Evolutionary conservation across 2,797 vertebrate species (phyloP).

Genomic region (Hirundo rustica): DNA sequence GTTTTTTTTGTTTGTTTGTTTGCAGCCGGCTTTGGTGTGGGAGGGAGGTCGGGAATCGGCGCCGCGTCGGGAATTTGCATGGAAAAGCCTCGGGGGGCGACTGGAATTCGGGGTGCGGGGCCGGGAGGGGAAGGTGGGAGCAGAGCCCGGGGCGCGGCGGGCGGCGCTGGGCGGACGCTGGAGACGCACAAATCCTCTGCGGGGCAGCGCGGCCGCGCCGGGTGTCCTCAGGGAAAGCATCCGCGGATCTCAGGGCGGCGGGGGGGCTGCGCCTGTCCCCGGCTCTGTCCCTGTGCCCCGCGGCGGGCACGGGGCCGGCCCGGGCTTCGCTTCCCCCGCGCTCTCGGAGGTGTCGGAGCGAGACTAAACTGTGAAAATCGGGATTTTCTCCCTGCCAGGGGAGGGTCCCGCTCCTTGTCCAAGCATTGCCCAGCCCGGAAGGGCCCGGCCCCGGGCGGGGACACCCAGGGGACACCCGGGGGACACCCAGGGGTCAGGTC

Average conservation of each 20-base stretch:
- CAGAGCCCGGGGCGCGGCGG: neutral
- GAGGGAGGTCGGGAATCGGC: neutral
- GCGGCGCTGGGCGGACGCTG: neutral
- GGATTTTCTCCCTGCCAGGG: neutral
- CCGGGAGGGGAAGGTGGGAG: neutral
- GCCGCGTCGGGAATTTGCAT: neutral
- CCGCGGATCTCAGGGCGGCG: conserved; percentile 9
- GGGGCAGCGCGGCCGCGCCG: neutral
- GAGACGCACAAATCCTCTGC: conserved; percentile 37
- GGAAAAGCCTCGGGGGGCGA: neutral
- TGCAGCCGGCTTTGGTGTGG: neutral
- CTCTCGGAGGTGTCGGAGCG: neutral
- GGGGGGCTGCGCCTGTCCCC: neutral
- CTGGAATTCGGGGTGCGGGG: neutral
- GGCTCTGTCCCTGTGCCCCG: neutral
- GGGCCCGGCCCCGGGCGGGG: neutral
- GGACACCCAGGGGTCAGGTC: neutral
- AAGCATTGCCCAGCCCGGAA: neutral
- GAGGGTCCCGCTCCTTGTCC: neutral
- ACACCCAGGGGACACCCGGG: neutral
- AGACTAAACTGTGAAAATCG: conserved; percentile 59
- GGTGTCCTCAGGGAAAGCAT: conserved; percentile 34
- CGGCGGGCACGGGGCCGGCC: neutral
- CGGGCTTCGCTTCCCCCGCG: neutral
- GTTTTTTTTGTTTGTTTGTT: neutral